Percentiles rank a stretch among this genome's conserved stretches.
Evolutionary conservation across 2,888 invertebrate species (phyloP).

Genomic region (Gymnosoma rotundatum): DNA sequence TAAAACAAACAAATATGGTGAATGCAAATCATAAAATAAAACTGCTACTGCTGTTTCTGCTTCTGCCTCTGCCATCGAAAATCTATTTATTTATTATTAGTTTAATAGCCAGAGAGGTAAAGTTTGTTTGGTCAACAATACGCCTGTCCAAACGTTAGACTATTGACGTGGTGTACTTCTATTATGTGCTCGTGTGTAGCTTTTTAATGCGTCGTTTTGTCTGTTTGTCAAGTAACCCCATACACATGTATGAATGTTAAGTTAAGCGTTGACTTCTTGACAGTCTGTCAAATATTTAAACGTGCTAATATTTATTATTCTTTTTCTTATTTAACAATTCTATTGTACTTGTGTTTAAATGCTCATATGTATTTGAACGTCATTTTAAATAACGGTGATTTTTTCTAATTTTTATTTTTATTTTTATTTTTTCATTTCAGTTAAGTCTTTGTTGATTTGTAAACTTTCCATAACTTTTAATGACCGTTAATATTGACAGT

Average conservation of each 20-base stretch:
- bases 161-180: constrained; percentile 3
- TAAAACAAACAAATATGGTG: constrained; percentile 19
- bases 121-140: constrained; percentile 41
- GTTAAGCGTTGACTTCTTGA: constrained; percentile 69
- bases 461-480: constrained; percentile 59
- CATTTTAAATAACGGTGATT: constrained; percentile 60
- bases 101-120: constrained; percentile 51
- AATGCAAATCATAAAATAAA: constrained; percentile 63
- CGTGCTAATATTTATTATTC: constrained; percentile 74
- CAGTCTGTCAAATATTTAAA: constrained; percentile 76
- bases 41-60: constrained; percentile 37
- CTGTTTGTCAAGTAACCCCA: constrained; percentile 34
- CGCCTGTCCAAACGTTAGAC: not conserved
- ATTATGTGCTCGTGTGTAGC: not conserved
- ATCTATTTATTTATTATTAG: constrained; percentile 53
- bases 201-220: not conserved
- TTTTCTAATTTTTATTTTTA: not conserved
- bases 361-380: constrained; percentile 26
- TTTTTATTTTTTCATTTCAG: no score
- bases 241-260: constrained; percentile 32
- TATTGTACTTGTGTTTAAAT: not conserved
- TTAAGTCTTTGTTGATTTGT: constrained; percentile 26
- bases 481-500: constrained; percentile 51
- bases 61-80: constrained; percentile 10
- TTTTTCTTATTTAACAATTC: constrained; percentile 27